A percentile compares a stretch with the other conserved stretches of the same genome.
phyloP scores from a whole-genome alignment of 1,140 invertebrate species.

The Ctenoplectra terminalis region DNA sequence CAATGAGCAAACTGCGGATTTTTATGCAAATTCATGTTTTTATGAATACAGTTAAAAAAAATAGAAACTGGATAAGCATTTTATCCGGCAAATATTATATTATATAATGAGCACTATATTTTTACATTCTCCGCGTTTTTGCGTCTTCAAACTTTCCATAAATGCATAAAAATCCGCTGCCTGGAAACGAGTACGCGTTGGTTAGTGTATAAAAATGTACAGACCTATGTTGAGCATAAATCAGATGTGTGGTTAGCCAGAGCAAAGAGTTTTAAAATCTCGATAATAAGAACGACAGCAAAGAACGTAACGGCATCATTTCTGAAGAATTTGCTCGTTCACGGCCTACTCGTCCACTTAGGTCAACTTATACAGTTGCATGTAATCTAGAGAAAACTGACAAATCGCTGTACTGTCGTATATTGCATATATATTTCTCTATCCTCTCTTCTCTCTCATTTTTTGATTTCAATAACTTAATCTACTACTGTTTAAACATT shows the following conservation, averaged over 20 bases:
- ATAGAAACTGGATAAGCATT: too few relatives aligned
- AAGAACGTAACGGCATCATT: constrained; percentile 47
- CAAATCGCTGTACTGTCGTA: constrained; percentile 50
- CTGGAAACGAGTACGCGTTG: too few relatives aligned
- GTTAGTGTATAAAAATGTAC: neutral
- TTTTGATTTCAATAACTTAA: neutral
- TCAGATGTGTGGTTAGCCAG: constrained; percentile 30
- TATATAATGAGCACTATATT: too few relatives aligned
- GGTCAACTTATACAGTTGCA: constrained; percentile 43
- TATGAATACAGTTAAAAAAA: too few relatives aligned
- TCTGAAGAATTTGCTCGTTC: constrained; percentile 58
- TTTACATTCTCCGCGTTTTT: too few relatives aligned
- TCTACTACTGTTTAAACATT: too few relatives aligned
- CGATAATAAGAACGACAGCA: neutral
- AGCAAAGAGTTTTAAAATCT: constrained; percentile 53
- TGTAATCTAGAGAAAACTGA: constrained; percentile 26
- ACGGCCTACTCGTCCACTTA: constrained; percentile 57
- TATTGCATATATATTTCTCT: too few relatives aligned
- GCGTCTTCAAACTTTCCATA: too few relatives aligned
- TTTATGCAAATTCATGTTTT: too few relatives aligned
- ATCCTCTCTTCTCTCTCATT: neutral
- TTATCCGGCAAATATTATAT: too few relatives aligned
- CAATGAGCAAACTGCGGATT: too few relatives aligned
- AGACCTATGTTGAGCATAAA: constrained; percentile 11
- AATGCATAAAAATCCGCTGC: too few relatives aligned